Evolutionary conservation across 1,140 invertebrate species (phyloP).

Genomic region (Rhopalosiphum maidis): DNA sequence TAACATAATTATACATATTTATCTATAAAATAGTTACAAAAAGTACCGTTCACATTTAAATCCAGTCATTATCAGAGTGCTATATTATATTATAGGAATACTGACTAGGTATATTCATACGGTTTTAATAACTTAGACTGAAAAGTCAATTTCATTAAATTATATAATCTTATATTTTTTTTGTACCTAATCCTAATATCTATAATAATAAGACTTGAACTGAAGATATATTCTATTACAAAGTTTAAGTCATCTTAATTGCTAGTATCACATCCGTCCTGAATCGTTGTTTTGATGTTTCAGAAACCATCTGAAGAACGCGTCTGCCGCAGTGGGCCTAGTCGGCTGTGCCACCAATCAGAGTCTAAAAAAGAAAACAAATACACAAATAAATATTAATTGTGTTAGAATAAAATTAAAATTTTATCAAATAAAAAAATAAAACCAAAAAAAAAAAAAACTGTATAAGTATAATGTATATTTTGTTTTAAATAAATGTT

Average conservation of each 20-base stretch:
- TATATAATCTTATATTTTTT: constrained; percentile 13
- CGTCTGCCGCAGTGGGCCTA: constrained; percentile 49
- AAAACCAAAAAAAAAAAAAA: constrained; percentile 11
- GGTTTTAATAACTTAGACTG: constrained; percentile 48
- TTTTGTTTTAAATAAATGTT: background rate
- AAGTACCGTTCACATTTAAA: constrained; percentile 49
- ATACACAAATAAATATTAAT: background rate
- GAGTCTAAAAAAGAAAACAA: constrained; percentile 39
- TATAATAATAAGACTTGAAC: constrained; percentile 47
- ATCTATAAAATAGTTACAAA: constrained; percentile 57
- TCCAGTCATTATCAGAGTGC: constrained; percentile 55
- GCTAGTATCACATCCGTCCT: constrained; percentile 56
- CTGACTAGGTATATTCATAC: constrained; percentile 55
- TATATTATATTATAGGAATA: constrained; percentile 55
- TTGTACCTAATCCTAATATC: constrained; percentile 49
- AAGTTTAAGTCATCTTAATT: constrained; percentile 52
- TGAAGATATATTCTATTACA: constrained; percentile 38
- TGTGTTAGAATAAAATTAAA: background rate
- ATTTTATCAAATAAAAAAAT: constrained; percentile 21
- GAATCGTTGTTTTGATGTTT: constrained; percentile 46
- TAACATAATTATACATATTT: constrained; percentile 52
- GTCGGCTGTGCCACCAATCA: constrained; percentile 46
- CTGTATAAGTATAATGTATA: background rate
- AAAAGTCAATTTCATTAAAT: constrained; percentile 39
- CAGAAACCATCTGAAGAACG: constrained; percentile 57